These are phyloP conservation scores for Sprattus sprattus DNA, from an alignment of 2,113 vertebrate genomes.

Conservation along the genomic window DNA sequence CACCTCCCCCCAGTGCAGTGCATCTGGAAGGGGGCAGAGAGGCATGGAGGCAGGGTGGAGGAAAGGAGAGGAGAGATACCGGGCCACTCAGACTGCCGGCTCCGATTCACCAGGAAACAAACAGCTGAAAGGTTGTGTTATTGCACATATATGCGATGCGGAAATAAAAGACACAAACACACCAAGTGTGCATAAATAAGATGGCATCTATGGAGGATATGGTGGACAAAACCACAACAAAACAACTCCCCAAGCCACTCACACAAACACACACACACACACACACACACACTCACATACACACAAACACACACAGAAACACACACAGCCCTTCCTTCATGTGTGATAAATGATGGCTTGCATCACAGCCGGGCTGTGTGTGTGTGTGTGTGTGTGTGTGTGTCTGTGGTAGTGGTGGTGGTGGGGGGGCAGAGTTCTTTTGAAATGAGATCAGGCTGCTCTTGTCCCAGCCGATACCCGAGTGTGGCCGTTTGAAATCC, in stretches of 20 bases:
- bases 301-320: background rate
- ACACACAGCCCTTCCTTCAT: background rate
- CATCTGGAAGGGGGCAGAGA: constrained; percentile 17
- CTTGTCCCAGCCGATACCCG: background rate
- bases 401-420: background rate
- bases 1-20: constrained; percentile 19
- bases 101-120: background rate
- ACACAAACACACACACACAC: background rate
- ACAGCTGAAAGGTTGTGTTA: background rate
- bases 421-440: background rate
- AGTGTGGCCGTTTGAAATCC: too few species aligned
- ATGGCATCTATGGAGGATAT: too few species aligned
- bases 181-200: background rate
- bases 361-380: background rate
- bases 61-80: background rate
- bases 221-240: too few species aligned
- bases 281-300: background rate
- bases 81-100: background rate
- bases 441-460: constrained; percentile 5
- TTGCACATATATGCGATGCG: background rate
- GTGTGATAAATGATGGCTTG: constrained; percentile 4
- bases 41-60: constrained; percentile 6
- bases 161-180: background rate
- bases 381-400: too few species aligned
- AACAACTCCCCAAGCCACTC: too few species aligned